Base-by-base conservation (phyloP, 2,888 invertebrate genomes). In the Platynereis dumerilii region DNA sequence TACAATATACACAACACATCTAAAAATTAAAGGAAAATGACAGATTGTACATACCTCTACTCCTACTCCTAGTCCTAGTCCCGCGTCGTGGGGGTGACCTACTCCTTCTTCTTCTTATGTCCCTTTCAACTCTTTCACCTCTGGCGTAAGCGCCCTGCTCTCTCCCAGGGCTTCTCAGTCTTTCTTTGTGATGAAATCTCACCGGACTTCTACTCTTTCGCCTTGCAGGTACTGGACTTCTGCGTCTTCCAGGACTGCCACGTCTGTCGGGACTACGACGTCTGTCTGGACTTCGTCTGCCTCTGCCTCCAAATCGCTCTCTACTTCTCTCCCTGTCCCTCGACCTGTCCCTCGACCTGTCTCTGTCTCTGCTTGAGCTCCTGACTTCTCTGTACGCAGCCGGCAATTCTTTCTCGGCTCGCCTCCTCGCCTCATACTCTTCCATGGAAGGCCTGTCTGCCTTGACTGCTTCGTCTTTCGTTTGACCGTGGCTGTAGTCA, bases 281-380 rank as follows among this genome's bases (percentile, higher is more conserved):
- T 24, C 22, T 58, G 57, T 53, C 61, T 59, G 12, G 56, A 55
- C 45, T 60, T 10, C 17, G 55, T 56, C 64, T 58, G 48, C 34
- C 45, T 24, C 58, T 10, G 27, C 56, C 55, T 2, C 39, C 5
- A 1, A 55, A 54, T n/a, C 62, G 5, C 28, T 62, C 24, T 27
- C 39, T 1, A 7, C 45, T 56, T 5, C 29, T 17, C 1, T 62
- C 62, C n/a, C 62, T 24, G 10, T 45, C 45, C 52, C 29, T 22
- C 5, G 39, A 44, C 59, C 65, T 58, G 27, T 55, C 62, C 12
- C 61, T 53, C 10, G 64, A 64, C 52, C 69, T 54, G 24, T 70
- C 64, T 56, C 65, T 58, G 24, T 15, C 48, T 27, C 17, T 26
- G 24, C 10, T 10, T 10, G 34, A 12, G 12, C 34, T 34, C 20